Conservation (phyloP, 1,140 invertebrate species). For the Bradysia coprophila region DNA sequence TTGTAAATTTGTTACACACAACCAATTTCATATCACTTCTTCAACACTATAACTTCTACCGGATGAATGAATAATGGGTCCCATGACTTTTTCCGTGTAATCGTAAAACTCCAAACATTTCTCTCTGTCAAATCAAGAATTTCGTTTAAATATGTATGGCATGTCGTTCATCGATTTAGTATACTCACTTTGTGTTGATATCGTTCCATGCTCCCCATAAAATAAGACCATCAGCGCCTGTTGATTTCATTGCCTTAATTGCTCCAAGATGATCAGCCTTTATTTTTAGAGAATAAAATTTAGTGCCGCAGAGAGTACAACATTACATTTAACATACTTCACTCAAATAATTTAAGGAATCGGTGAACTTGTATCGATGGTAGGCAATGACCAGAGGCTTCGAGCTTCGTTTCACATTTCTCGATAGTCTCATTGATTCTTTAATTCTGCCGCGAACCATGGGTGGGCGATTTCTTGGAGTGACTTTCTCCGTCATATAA, state of each 20-base stretch:
- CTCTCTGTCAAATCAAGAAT: constrained; percentile 10
- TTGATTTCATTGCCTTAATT: constrained; percentile 29
- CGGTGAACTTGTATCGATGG: constrained; percentile 50
- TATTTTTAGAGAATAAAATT: constrained; percentile 10
- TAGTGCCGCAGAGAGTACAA: too few relatives aligned
- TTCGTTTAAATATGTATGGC: not conserved
- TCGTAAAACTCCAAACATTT: constrained; percentile 38
- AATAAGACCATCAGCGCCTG: constrained; percentile 37
- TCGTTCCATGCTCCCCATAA: constrained; percentile 58
- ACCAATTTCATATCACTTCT: too few relatives aligned
- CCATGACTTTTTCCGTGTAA: constrained; percentile 38
- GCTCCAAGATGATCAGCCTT: constrained; percentile 35
- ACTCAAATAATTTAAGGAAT: constrained; percentile 31
- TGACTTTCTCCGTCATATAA: constrained; percentile 33
- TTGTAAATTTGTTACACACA: too few relatives aligned
- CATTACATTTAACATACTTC: too few relatives aligned
- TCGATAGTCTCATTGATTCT: constrained; percentile 36
- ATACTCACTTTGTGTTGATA: constrained; percentile 28
- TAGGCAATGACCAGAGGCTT: constrained; percentile 35
- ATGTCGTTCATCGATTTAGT: not conserved
- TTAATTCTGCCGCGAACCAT: constrained; percentile 38
- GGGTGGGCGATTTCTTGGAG: constrained; percentile 19
- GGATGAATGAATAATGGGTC: constrained; percentile 27
- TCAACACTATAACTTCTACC: not conserved
- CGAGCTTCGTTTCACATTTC: constrained; percentile 11